phyloP scores from a whole-genome alignment of 2,113 vertebrate genomes.

The Ciconia boyciana region DNA sequence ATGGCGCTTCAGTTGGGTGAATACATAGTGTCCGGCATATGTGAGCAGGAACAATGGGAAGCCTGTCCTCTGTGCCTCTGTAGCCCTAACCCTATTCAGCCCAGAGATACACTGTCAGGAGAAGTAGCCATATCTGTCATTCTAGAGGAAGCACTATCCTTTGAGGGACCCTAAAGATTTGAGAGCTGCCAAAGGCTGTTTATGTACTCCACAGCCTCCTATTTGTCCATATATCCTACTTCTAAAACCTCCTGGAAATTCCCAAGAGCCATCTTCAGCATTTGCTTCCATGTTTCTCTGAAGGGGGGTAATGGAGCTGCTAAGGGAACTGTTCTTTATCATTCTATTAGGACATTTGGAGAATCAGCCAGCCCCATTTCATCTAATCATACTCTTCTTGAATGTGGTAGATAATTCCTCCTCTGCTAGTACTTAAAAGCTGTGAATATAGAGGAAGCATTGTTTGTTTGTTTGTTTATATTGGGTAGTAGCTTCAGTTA shows the following conservation, averaged over 20 bases:
- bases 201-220: background rate
- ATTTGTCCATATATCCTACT: background rate
- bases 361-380: background rate
- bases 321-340: background rate
- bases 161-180: background rate
- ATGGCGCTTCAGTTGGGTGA: background rate
- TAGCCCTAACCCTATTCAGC: background rate
- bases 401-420: background rate
- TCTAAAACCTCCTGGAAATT: background rate
- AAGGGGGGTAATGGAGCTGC: background rate
- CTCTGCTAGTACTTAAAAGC: background rate
- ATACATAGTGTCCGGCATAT: rapidly evolving
- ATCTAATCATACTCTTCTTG: background rate
- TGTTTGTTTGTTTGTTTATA: background rate
- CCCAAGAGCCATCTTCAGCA: background rate
- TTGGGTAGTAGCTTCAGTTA: background rate
- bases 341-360: background rate
- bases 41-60: background rate
- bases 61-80: background rate
- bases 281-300: background rate
- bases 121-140: background rate
- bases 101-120: background rate
- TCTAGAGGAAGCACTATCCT: background rate
- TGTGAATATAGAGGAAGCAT: background rate
- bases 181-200: background rate